These are phyloP conservation scores for Hypanus sabinus DNA, from an alignment of 2,113 vertebrate genomes.

Conservation along the genomic window DNA sequence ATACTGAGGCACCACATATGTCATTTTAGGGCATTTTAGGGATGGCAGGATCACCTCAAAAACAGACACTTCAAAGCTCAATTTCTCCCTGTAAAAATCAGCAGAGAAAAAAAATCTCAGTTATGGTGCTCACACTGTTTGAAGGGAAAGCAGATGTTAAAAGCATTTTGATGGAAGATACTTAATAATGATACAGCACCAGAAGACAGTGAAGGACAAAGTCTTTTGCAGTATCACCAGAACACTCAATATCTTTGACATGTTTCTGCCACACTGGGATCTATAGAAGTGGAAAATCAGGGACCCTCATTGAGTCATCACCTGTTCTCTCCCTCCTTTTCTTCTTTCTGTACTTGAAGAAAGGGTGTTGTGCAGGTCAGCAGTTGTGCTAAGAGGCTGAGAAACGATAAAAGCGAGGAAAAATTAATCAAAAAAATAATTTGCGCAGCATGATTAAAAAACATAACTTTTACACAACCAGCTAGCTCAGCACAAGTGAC, in stretches of 20 bases:
- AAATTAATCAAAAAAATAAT: conserved; percentile 58
- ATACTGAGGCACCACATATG: too few relatives aligned
- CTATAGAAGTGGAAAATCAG: conserved; percentile 7
- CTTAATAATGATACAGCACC: background rate
- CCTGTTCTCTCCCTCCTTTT: conserved; percentile 10
- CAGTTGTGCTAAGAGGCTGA: conserved; percentile 29
- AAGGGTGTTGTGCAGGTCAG: conserved; percentile 9
- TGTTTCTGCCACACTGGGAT: background rate
- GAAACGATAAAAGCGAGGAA: conserved; percentile 27
- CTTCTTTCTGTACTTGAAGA: background rate
- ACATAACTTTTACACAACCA: conserved; percentile 71
- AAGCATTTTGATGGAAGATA: conserved; percentile 28
- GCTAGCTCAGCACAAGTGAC: conserved; percentile 81
- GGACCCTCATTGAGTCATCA: background rate
- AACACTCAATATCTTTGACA: conserved; percentile 18
- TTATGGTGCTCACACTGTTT: background rate
- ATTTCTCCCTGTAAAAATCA: background rate
- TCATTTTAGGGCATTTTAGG: too few relatives aligned
- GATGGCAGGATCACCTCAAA: too few relatives aligned
- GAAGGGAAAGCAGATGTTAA: conserved; percentile 25
- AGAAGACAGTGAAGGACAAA: background rate
- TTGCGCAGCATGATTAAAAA: conserved; percentile 53
- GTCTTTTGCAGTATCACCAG: background rate
- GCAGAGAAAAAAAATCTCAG: background rate
- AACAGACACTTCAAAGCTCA: too few relatives aligned